Evolutionary conservation across 2,113 vertebrate species (phyloP), one percentile per base, ranked within the genome.

Genomic region (Quiscalus mexicanus): DNA sequence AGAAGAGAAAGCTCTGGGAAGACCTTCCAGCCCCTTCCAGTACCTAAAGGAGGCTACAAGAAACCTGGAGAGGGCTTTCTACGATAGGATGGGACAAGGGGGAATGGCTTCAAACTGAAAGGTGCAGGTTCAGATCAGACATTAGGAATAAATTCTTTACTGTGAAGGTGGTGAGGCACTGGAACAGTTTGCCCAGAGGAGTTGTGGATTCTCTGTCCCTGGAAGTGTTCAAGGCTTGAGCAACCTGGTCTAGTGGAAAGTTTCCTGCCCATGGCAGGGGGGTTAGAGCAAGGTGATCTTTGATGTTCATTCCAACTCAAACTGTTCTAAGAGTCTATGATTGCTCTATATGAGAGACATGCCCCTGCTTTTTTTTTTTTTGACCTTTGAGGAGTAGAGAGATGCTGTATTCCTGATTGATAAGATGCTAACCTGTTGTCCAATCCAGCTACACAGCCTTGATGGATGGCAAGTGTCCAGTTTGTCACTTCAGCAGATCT

Each of bases 401-500:
- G 55, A 37, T 17, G 13, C 37, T 30, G 42, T 5, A 1, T 77
- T n/a, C 31, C 41, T 86, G 41, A 22, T 83, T 25, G 23, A 56
- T n/a, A 45, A 58, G 37, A 41, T 70, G 50, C 42, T 42, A 27
- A 6, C 23, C 28, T 70, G 16, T 53, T 79, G 30, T 47, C 16
- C 24, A n/a, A 0, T 71, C 35, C 62, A 56, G 25, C 55, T 77
- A 16, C 71, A 25, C 17, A 42, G 24, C 62, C 12, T 58, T 28
- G 31, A 18, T 22, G 47, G 50, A 55, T 1, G 2, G 6, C 41
- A 35, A 53, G 15, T 50, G 37, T 50, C 39, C 27, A 0, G 0
- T 74, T 77, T 1, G 2, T 80, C 53, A 22, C 41, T 47, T 77
- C 60, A 42, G 50, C 45, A 58, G 37, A 24, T 70, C 42, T 65